These are phyloP conservation scores for Drosophila pseudoobscura DNA, from an alignment of 1,140 invertebrate genomes.

Conservation along the genomic window DNA sequence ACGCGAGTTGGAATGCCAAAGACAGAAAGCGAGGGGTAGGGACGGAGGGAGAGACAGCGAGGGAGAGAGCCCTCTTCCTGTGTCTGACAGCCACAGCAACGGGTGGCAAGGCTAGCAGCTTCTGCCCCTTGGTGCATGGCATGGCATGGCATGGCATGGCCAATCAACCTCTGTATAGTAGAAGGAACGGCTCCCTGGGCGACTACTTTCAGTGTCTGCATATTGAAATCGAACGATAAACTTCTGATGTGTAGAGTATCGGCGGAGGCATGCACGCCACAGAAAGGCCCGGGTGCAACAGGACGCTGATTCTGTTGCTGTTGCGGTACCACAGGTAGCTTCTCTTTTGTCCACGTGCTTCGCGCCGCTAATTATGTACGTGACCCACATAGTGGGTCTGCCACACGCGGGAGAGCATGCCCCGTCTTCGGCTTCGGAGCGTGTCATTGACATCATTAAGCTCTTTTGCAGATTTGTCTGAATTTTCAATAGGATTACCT, in stretches of 20 bases:
- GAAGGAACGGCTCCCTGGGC: background rate
- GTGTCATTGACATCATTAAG: conserved; percentile 67
- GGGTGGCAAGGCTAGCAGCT: too few relatives aligned
- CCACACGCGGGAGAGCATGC: background rate
- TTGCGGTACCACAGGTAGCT: conserved; percentile 40
- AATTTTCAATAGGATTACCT: conserved; percentile 69
- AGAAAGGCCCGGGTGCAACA: conserved; percentile 27
- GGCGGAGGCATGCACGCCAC: conserved; percentile 19
- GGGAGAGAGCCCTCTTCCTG: background rate
- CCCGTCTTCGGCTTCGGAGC: conserved; percentile 6
- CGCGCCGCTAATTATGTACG: conserved; percentile 61
- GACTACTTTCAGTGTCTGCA: background rate
- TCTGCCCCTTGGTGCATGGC: background rate
- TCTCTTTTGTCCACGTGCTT: conserved; percentile 37
- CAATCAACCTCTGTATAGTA: conserved; percentile 44
- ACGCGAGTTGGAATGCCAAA: background rate
- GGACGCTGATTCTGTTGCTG: conserved; percentile 10
- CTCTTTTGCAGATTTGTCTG: conserved; percentile 49
- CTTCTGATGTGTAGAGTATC: conserved; percentile 14
- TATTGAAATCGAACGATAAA: conserved; percentile 11
- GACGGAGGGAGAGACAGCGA: background rate
- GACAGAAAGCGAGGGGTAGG: background rate
- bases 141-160: conserved; percentile 11
- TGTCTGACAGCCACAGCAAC: conserved; percentile 28
- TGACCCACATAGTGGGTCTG: conserved; percentile 44